Percentiles rank a stretch among this genome's conserved stretches.
These are phyloP conservation scores for Drosophila elegans DNA, from an alignment of 1,140 invertebrate genomes.

Conservation along the genomic window DNA sequence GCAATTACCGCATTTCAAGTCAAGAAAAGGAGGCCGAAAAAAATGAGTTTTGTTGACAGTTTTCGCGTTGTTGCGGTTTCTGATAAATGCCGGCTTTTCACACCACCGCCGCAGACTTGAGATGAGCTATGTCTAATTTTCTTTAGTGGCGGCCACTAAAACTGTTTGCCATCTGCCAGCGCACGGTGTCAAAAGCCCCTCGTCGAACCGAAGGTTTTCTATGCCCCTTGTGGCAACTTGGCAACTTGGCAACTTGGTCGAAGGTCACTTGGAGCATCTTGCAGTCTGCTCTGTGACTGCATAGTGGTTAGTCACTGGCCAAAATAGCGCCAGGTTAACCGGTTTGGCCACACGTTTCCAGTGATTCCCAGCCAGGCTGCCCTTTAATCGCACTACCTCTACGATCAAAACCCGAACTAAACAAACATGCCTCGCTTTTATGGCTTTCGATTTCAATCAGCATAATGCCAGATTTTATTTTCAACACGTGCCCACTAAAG, in stretches of 20 bases:
- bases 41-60: conserved; percentile 54
- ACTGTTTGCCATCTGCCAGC: conserved; percentile 60
- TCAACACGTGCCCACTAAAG: conserved; percentile 40
- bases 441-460: conserved; percentile 36
- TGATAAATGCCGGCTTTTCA: conserved; percentile 58
- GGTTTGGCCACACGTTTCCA: conserved; percentile 37
- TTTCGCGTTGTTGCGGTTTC: conserved; percentile 26
- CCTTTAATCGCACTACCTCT: conserved; percentile 6
- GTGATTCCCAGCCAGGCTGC: conserved; percentile 16
- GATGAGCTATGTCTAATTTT: conserved; percentile 72
- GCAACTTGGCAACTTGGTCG: background rate
- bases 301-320: conserved; percentile 33
- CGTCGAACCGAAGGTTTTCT: conserved; percentile 28
- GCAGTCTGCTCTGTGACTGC: conserved; percentile 17
- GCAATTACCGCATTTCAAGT: conserved; percentile 30
- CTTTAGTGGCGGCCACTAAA: conserved; percentile 69
- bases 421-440: conserved; percentile 27
- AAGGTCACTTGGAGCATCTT: conserved; percentile 61
- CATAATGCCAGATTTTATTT: conserved; percentile 47
- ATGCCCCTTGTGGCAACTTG: conserved; percentile 29
- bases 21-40: conserved; percentile 23
- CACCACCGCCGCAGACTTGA: conserved; percentile 53
- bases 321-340: conserved; percentile 22
- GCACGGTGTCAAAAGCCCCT: conserved; percentile 56
- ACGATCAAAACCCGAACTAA: conserved; percentile 8